Evolutionary conservation across 1,140 invertebrate genomes (phyloP).

Genomic region (Apis laboriosa): DNA sequence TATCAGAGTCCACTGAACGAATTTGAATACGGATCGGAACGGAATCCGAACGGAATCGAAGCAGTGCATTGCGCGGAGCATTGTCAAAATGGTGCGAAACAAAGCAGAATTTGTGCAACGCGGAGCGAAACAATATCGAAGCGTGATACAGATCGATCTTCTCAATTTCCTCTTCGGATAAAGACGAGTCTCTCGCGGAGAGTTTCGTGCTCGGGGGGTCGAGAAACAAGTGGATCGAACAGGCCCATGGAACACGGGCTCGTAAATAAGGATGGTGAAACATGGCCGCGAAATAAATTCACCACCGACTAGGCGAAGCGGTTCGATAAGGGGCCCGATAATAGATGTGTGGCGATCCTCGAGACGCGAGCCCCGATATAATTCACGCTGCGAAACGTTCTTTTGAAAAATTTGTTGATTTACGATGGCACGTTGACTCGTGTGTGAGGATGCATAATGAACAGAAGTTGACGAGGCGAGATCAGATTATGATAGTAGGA

Average conservation of each 20-base stretch:
- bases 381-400: constrained; percentile 29
- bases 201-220: constrained; percentile 40
- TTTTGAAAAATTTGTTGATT: constrained; percentile 40
- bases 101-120: no score
- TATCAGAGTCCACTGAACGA: no score
- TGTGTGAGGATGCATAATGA: not conserved
- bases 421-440: constrained; percentile 4
- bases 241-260: constrained; percentile 1
- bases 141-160: not conserved
- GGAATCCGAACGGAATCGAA: no score
- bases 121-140: no score
- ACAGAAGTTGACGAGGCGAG: not conserved
- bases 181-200: constrained; percentile 33
- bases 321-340: constrained; percentile 44
- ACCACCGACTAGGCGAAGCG: constrained; percentile 26
- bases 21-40: no score
- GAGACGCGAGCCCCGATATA: constrained; percentile 27
- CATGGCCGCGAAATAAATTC: constrained; percentile 42
- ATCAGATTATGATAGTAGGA: not conserved
- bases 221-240: constrained; percentile 63
- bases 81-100: no score
- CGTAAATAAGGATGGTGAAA: constrained; percentile 42
- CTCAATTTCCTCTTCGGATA: constrained; percentile 22
- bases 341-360: constrained; percentile 41
- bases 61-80: no score